These are phyloP conservation scores for Catharus bicknelli DNA, from an alignment of 2,113 vertebrate species.

Conservation along the genomic window DNA sequence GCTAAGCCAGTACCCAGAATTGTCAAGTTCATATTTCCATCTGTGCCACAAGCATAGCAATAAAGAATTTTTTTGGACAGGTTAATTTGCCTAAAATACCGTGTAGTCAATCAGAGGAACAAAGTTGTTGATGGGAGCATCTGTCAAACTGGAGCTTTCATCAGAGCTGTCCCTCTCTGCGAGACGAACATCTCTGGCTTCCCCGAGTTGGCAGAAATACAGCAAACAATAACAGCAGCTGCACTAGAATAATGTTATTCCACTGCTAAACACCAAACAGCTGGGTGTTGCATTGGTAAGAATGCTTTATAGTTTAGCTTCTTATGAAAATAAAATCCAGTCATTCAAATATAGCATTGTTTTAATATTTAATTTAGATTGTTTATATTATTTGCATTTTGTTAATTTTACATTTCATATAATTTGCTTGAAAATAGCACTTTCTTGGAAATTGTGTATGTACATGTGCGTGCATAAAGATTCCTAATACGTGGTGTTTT, in stretches of 20 bases:
- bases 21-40: slow-evolving; percentile 73
- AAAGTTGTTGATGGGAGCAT: slow-evolving; percentile 67
- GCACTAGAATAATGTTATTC: slow-evolving; percentile 53
- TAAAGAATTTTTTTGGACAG: slow-evolving; percentile 72
- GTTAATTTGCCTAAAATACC: slow-evolving; percentile 78
- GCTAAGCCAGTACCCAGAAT: slow-evolving; percentile 60
- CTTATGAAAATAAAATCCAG: slow-evolving; percentile 57
- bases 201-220: slow-evolving; percentile 51
- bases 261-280: slow-evolving; percentile 35
- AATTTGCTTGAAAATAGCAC: slow-evolving; percentile 55
- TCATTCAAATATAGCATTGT: slow-evolving; percentile 50
- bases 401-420: slow-evolving; percentile 68
- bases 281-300: slow-evolving; percentile 52
- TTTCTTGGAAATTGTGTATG: slow-evolving; percentile 53
- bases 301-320: slow-evolving; percentile 13
- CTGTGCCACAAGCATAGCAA: slow-evolving; percentile 64
- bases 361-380: slow-evolving; percentile 56
- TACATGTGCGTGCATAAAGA: slow-evolving; percentile 52
- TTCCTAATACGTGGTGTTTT: slow-evolving; percentile 41
- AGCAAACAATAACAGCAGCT: slow-evolving; percentile 61
- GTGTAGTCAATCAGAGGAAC: slow-evolving; percentile 70
- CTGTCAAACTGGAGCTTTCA: slow-evolving; percentile 63
- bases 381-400: slow-evolving; percentile 63
- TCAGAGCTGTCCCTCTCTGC: slow-evolving; percentile 45
- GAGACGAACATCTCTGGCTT: slow-evolving; percentile 45